Conservation (phyloP, 1,140 invertebrate species). For the Bombus confusus region DNA sequence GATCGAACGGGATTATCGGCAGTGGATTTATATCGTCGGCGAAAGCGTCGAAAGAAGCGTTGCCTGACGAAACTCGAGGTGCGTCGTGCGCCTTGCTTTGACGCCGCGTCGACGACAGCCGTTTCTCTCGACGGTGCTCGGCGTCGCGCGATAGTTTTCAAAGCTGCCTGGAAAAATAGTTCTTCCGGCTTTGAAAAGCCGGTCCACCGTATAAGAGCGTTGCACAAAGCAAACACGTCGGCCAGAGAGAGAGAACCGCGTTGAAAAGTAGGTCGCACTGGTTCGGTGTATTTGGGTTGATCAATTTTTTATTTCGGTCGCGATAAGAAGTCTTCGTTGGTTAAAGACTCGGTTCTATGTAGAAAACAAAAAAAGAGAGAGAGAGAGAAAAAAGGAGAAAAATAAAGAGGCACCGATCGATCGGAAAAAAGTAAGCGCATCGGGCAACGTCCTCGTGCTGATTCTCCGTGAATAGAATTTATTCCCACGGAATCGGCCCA, state of each 20-base stretch:
- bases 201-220: background rate
- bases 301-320: slow-evolving; percentile 10
- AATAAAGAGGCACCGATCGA: background rate
- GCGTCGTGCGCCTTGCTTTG: background rate
- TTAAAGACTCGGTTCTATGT: too few species aligned
- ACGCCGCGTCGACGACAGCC: background rate
- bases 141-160: background rate
- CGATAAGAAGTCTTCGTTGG: background rate
- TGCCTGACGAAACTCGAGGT: background rate
- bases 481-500: slow-evolving; percentile 32
- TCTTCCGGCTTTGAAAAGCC: background rate
- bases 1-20: background rate
- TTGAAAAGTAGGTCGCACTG: slow-evolving; percentile 17
- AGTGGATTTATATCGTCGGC: background rate
- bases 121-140: background rate
- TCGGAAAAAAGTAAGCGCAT: background rate
- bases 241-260: background rate
- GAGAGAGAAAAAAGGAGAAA: too few species aligned
- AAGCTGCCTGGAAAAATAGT: background rate
- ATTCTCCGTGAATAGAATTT: slow-evolving; percentile 16
- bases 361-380: background rate
- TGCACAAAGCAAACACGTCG: slow-evolving; percentile 2
- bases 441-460: background rate
- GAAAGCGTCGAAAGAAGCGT: background rate
- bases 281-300: slow-evolving; percentile 9